Percentiles rank a stretch among this genome's conserved stretches.
phyloP scores from a whole-genome alignment of 2,888 invertebrate genomes.

The Ryuthela nishihirai region DNA sequence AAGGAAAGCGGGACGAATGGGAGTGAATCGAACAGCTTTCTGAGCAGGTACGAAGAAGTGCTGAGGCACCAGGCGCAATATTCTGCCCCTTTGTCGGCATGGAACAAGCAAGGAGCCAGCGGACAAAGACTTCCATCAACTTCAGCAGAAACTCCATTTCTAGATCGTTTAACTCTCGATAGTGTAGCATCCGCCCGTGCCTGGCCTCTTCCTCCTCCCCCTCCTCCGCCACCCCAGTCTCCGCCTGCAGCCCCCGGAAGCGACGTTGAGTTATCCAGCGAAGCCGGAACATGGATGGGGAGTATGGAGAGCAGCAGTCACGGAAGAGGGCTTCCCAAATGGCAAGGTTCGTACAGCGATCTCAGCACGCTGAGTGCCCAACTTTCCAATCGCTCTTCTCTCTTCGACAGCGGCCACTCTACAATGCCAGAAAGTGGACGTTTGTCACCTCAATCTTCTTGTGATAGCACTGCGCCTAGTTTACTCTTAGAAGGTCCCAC shows the following conservation, averaged over 20 bases:
- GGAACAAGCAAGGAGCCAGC: conserved; percentile 7
- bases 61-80: conserved; percentile 23
- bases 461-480: conserved; percentile 28
- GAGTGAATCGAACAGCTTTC: conserved; percentile 15
- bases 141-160: conserved; percentile 23
- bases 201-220: conserved; percentile 17
- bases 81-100: conserved; percentile 13
- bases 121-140: conserved; percentile 1
- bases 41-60: conserved; percentile 19
- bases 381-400: conserved; percentile 37
- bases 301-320: conserved; percentile 33
- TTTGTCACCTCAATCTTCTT: conserved; percentile 40
- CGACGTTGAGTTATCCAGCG: conserved; percentile 32
- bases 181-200: conserved; percentile 2
- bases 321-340: conserved; percentile 54
- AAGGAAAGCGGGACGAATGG: neutral
- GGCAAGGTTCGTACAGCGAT: conserved; percentile 72
- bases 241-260: conserved; percentile 18
- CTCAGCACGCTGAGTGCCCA: conserved; percentile 54
- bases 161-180: conserved; percentile 31
- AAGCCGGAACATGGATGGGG: conserved; percentile 37
- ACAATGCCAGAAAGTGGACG: conserved; percentile 39
- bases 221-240: conserved; percentile 13
- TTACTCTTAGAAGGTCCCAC: conserved; percentile 32
- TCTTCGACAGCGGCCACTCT: conserved; percentile 39